Evolutionary conservation across 2,888 invertebrate genomes (phyloP).

Genomic region (Pharmacophagus antenor): DNA sequence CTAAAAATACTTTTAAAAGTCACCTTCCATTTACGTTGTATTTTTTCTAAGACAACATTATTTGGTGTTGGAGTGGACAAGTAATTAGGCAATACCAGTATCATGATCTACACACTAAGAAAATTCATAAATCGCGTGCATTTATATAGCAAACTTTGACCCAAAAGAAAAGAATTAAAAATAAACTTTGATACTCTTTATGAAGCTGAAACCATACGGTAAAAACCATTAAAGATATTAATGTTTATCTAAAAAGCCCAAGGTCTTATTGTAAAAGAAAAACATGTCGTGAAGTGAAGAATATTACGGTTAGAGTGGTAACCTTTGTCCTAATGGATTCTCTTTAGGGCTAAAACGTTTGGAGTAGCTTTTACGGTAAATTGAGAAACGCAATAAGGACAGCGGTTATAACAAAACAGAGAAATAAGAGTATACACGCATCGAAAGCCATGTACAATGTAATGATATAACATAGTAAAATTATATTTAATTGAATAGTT

Average conservation of each 20-base stretch:
- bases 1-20: too few relatives aligned
- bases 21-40: too few relatives aligned
- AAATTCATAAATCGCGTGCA: too few relatives aligned
- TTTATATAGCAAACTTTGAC: too few relatives aligned
- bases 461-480: neutral
- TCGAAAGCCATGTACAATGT: neutral
- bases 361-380: conserved; percentile 15
- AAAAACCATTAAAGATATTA: neutral
- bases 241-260: neutral
- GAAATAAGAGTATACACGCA: neutral
- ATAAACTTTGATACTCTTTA: too few relatives aligned
- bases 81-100: too few relatives aligned
- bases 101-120: too few relatives aligned
- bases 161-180: too few relatives aligned
- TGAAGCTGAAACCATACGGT: neutral
- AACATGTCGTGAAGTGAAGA: neutral
- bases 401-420: conserved; percentile 1
- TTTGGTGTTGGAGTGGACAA: too few relatives aligned
- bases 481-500: too few relatives aligned
- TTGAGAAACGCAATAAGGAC: conserved; percentile 11
- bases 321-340: conserved; percentile 19
- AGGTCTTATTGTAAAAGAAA: neutral
- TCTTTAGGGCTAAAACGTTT: conserved; percentile 8
- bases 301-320: conserved; percentile 1
- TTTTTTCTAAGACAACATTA: too few relatives aligned